Evolutionary conservation across 2,113 vertebrate genomes (phyloP), one percentile per base, ranked within the genome.

Genomic region (Ptychochromis oligacanthus): DNA sequence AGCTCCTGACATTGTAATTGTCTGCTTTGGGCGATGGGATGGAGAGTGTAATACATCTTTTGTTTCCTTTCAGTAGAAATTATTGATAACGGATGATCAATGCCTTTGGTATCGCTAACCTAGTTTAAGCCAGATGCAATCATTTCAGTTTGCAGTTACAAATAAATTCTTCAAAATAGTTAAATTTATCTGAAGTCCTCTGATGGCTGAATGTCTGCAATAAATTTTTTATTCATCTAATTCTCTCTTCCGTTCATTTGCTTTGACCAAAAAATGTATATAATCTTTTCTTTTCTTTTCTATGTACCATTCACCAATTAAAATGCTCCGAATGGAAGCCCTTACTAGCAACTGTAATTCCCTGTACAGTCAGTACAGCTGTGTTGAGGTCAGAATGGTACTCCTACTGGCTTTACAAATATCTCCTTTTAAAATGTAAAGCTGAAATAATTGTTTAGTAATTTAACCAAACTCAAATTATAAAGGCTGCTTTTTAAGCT

Each of bases 1-100:
- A 94, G 94, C 89, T 81, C 90, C 79, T 93, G 94, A 95, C 92
- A 92, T 85, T 92, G 93, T 94, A 94, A 94, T 95, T 91, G 94
- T 95, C 77, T 92, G 80, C 92, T 94, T 57, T 90, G 87, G 88
- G 87, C 85, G 61, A 87, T 83, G 75, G 80, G 87, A 86, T 78
- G 77, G 84, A 86, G 88, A 87, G 80, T 92, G 90, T 87, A 84
- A 89, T 82, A 82, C 90, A 83, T 67, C 92, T 93, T 85, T 80
- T 87, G 88, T 95, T 94, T 93, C 92, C 87, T 89, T 88, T 87
- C 78, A 72, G 77, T 81, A 80, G 92, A 89, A 93, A 94, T 94
- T 93, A 94, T 94, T 94, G 87, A 94, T 95, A 93, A 92, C 77
- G 61, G 38, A 76, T 84, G 70, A 78, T 79, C 81, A 89, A 56